These are phyloP conservation scores for Plestiodon gilberti DNA, from an alignment of 2,113 vertebrate species.

Conservation along the genomic window DNA sequence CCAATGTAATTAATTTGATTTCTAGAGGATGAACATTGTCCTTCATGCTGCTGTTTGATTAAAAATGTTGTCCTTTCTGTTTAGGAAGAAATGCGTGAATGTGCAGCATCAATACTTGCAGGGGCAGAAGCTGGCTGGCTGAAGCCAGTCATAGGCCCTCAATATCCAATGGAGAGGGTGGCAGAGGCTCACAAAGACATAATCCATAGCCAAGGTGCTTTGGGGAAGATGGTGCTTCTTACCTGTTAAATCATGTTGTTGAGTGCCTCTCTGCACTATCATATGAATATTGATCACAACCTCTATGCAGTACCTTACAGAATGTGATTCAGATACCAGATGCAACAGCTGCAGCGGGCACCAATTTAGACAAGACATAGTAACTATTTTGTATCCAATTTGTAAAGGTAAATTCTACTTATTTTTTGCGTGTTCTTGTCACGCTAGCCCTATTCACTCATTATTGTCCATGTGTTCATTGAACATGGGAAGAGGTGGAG, in stretches of 20 bases:
- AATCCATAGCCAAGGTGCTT: conserved; percentile 74
- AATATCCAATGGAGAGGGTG: conserved; percentile 77
- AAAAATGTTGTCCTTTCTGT: conserved; percentile 3
- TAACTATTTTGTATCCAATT: not conserved
- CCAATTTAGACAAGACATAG: not conserved
- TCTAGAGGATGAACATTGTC: not conserved
- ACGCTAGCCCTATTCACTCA: not conserved
- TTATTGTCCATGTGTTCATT: too few relatives aligned
- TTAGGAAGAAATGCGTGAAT: conserved; percentile 78
- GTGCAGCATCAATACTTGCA: conserved; percentile 68
- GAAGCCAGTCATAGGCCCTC: conserved; percentile 75
- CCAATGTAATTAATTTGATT: not conserved
- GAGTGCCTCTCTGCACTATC: not conserved
- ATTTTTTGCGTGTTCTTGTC: not conserved
- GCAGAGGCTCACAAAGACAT: conserved; percentile 80
- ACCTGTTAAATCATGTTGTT: conserved; percentile 31
- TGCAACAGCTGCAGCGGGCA: not conserved
- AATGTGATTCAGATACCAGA: not conserved
- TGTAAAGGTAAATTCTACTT: not conserved
- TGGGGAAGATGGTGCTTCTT: conserved; percentile 85
- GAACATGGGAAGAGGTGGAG: too few relatives aligned
- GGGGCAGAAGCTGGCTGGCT: conserved; percentile 85
- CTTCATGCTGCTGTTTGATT: not conserved
- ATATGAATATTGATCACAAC: not conserved
- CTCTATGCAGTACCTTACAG: not conserved